Percentiles rank a stretch among this genome's conserved stretches.
Conservation (phyloP, 2,888 invertebrate species). For the Lasioglossum villosulum region DNA sequence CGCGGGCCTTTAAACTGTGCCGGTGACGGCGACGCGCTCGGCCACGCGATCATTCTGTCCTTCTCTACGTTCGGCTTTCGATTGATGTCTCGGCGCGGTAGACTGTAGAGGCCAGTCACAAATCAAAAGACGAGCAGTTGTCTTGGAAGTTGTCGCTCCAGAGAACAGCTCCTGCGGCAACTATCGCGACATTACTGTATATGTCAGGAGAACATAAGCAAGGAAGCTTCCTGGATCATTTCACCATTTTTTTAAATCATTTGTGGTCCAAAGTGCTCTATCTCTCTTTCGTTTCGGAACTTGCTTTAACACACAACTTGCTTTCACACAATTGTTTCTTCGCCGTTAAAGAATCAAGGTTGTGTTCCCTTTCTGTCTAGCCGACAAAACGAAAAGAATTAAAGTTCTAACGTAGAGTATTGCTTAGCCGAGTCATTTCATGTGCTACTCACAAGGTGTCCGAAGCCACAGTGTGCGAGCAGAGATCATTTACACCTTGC, state of each 20-base stretch:
- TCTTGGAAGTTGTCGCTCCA: too few relatives aligned
- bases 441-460: neutral
- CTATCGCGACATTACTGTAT: too few relatives aligned
- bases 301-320: neutral
- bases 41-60: too few relatives aligned
- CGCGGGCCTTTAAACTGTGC: too few relatives aligned
- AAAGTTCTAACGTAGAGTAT: neutral
- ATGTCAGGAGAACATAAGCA: neutral
- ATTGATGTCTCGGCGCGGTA: too few relatives aligned
- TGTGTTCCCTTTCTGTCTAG: neutral
- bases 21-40: too few relatives aligned
- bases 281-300: neutral
- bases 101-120: too few relatives aligned
- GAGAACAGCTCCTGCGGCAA: too few relatives aligned
- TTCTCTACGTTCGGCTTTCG: too few relatives aligned
- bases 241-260: neutral
- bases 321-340: too few relatives aligned
- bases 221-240: neutral
- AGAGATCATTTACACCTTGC: neutral
- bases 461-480: neutral
- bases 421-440: neutral
- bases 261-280: neutral
- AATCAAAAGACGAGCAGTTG: too few relatives aligned
- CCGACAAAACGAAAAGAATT: neutral
- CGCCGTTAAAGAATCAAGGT: neutral